Evolutionary conservation across 2,797 vertebrate genomes (phyloP).

Genomic region (Alosa sapidissima): DNA sequence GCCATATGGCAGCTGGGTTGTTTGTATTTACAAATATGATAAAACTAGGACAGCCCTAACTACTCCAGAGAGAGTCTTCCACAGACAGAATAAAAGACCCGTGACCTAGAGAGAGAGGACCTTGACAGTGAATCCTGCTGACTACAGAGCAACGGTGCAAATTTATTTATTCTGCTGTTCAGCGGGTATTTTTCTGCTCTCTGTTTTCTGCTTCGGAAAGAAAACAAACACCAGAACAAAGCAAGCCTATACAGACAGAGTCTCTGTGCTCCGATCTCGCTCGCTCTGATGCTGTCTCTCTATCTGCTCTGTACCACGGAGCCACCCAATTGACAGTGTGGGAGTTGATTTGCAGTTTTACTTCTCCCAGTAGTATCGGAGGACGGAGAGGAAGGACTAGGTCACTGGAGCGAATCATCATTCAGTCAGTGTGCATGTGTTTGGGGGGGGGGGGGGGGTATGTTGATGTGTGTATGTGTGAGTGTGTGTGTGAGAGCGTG

Average conservation of each 20-base stretch:
- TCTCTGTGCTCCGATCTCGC: neutral
- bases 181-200: conserved; percentile 26
- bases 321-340: conserved; percentile 22
- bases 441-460: neutral
- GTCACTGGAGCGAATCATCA: conserved; percentile 16
- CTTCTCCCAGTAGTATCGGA: neutral
- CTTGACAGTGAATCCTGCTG: conserved; percentile 46
- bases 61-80: conserved; percentile 34
- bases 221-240: conserved; percentile 31
- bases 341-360: conserved; percentile 35
- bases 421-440: neutral
- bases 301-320: neutral
- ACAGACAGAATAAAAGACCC: conserved; percentile 35
- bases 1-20: neutral
- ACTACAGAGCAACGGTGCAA: conserved; percentile 33
- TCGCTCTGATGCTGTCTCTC: neutral
- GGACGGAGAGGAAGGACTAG: conserved; percentile 4
- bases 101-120: conserved; percentile 24
- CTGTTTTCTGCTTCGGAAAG: conserved; percentile 31
- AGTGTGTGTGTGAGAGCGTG: neutral
- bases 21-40: conserved; percentile 38
- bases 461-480: neutral
- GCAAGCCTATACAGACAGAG: conserved; percentile 15
- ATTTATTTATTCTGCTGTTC: conserved; percentile 30
- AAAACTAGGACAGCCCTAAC: conserved; percentile 27